A percentile compares a stretch with the other conserved stretches of the same genome.
Conservation (phyloP, 2,888 invertebrate species). For the Hyppa rectilinea region DNA sequence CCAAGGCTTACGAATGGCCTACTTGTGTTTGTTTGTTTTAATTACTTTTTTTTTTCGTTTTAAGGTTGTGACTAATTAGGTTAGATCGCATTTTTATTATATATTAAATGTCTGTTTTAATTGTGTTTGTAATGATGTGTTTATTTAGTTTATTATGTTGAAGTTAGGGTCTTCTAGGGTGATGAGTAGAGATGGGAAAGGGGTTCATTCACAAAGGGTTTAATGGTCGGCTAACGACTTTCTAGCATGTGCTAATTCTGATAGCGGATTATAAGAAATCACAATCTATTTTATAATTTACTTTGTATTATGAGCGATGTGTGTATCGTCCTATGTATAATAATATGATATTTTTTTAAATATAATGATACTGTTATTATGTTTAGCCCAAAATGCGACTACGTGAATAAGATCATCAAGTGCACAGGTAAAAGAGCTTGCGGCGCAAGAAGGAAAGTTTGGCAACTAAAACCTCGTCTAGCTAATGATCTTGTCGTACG, state of each 20-base stretch:
- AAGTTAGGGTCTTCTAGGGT: background rate
- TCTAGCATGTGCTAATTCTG: background rate
- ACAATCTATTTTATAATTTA: background rate
- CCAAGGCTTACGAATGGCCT: slow-evolving; percentile 54
- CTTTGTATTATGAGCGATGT: background rate
- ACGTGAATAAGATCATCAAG: too few species aligned
- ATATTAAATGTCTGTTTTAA: slow-evolving; percentile 6
- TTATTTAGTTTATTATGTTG: background rate
- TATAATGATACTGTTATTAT: too few species aligned
- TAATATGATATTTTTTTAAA: too few species aligned
- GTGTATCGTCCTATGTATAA: too few species aligned
- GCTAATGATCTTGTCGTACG: too few species aligned
- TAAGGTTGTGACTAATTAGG: slow-evolving; percentile 25
- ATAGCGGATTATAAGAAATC: background rate
- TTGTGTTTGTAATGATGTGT: slow-evolving; percentile 3
- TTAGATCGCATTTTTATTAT: slow-evolving; percentile 25
- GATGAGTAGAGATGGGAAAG: background rate
- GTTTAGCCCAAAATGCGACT: too few species aligned
- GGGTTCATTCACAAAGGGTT: background rate
- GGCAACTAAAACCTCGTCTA: too few species aligned
- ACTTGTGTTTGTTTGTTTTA: slow-evolving; percentile 60
- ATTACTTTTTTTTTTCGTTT: slow-evolving; percentile 53
- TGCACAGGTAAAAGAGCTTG: too few species aligned
- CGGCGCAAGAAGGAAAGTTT: too few species aligned
- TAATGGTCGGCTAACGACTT: background rate